Conservation (phyloP, 2,888 invertebrate species). For the Ormia ochracea region DNA sequence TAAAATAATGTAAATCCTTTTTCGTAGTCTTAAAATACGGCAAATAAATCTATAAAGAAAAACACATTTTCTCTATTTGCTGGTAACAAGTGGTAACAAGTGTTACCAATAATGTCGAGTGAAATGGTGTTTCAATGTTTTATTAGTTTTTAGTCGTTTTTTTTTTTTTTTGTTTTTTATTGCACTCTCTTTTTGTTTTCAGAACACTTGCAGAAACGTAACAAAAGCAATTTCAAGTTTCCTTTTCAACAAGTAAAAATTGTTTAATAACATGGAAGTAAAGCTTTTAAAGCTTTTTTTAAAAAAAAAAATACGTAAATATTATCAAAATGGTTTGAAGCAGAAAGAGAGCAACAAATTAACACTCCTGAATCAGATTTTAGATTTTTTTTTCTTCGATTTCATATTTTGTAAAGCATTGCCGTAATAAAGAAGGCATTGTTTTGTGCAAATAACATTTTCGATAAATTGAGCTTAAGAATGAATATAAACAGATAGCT, state of each 20-base stretch:
- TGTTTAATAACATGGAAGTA: neutral
- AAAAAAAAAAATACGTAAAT: too few species aligned
- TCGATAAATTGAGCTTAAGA: too few species aligned
- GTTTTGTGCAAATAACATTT: too few species aligned
- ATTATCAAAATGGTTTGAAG: too few species aligned
- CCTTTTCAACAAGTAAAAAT: neutral
- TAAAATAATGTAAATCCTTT: neutral
- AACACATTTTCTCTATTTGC: slow-evolving; percentile 32
- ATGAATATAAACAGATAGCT: too few species aligned
- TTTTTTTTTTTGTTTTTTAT: neutral
- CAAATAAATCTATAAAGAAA: neutral
- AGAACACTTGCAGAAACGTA: neutral
- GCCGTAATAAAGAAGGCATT: too few species aligned
- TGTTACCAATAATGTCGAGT: slow-evolving; percentile 14
- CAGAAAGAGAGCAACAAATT: too few species aligned
- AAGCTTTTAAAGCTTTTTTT: neutral
- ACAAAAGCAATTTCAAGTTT: neutral
- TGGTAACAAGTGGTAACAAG: slow-evolving; percentile 27
- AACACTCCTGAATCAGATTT: too few species aligned
- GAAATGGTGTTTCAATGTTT: slow-evolving; percentile 21
- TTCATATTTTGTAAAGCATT: too few species aligned
- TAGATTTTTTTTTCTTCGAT: too few species aligned
- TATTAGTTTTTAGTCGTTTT: neutral
- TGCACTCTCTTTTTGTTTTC: neutral
- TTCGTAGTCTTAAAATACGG: slow-evolving; percentile 8